Evolutionary conservation across 2,797 vertebrate species (phyloP), one percentile per base, ranked within the genome.

Genomic region (Brachyrhaphis roseni): DNA sequence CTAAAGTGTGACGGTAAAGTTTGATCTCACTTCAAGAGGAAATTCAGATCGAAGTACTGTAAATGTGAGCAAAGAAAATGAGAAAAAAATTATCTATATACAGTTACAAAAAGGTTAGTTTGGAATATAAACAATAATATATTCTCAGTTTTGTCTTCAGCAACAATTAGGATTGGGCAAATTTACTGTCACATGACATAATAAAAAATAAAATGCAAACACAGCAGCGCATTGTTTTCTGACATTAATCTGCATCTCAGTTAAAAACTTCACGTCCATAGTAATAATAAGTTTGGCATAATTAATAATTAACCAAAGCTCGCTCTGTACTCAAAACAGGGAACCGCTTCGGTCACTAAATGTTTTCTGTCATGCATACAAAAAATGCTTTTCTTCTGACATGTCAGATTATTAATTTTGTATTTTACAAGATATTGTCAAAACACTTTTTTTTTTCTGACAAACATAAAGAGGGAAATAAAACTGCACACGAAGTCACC

Each of bases 61-160:
- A 34, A 75, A 15, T 73, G 53, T 59, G 16, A 70, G 39, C 36
- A 41, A 26, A 5, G 23, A 20, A 43, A 6, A 66, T 8, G 62
- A 68, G 64, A 59, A 28, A 0, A 41, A 16, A 23, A n/a, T n/a
- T 34, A n/a, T 51, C 2, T n/a, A 41, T 43, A 75, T 34, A 49
- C 23, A 64, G 39, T 51, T 39, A 43, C 36, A 68, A 70, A 73
- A 45, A 5, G 55, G n/a, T 71, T 78, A 43, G 68, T 74, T 70
- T 57, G 41, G 16, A 43, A 31, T 31, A 23, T 28, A 43, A 41
- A 53, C 23, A 66, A 26, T 16, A 6, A 43, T 55, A 59, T 43
- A 18, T 57, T 75, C 55, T 62, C 53, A 39, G 39, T 72, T 72
- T 72, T 2, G 2, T 75, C 26, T 43, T 23, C 2, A 73, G 31